Evolutionary conservation across 2,113 vertebrate species (phyloP), one percentile per base, ranked within the genome.

Genomic region (Platichthys stellatus): DNA sequence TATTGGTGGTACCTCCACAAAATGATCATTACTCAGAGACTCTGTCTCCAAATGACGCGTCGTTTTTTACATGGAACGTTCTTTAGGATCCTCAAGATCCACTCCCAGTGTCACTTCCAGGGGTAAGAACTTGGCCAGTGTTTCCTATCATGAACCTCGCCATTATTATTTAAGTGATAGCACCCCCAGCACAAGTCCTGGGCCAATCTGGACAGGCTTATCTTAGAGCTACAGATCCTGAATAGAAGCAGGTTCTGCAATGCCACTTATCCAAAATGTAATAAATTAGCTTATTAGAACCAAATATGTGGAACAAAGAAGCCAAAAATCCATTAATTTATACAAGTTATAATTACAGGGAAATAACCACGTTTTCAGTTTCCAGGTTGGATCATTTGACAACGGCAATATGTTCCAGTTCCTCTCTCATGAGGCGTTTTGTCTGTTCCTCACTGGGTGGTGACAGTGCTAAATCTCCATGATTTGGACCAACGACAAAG

Each of bases 381-480:
- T 31, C 43, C 45, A 49, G 54, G 62, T 72, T 72, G 35, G 18
- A 70, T 63, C 5, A 73, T 10, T 75, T 64, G 23, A 74, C 61
- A 60, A 58, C 49, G 69, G 4, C 0, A 3, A 76, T 62, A 15
- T 73, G 4, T 21, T 24, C 74, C 45, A 63, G 38, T 78, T 69
- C 64, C 21, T 74, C 43, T 62, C 61, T 60, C 35, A 15, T 45
- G 28, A 61, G 56, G 53, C 66, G 47, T 71, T 53, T 28, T 26
- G 80, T 57, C 71, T 73, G 64, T 69, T 63, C 72, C 77, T 68
- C 43, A 56, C 63, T 83, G 87, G 75, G 78, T 78, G 84, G 84
- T 67, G 70, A 65, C 60, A 58, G 76, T 1, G 23, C 35, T 63
- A 23, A 31, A 87, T 72, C 51, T 79, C 61, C 56, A 75, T 28